Evolutionary conservation across 2,888 invertebrate species (phyloP).

Genomic region (Achlya flavicornis): DNA sequence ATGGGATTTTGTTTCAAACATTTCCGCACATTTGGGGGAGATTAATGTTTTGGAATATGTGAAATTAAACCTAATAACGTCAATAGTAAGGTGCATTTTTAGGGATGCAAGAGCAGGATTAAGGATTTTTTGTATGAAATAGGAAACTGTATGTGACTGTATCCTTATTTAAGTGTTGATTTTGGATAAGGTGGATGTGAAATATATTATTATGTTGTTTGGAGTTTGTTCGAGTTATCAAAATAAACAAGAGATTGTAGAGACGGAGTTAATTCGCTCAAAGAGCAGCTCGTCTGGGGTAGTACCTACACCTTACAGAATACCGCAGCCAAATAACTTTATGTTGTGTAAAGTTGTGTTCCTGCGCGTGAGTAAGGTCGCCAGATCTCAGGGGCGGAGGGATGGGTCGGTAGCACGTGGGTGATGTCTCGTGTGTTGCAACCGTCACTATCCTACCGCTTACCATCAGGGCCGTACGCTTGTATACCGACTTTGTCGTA

Average conservation of each 20-base stretch:
- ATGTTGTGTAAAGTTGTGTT: too few relatives aligned
- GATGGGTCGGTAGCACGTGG: too few relatives aligned
- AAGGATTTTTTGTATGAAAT: constrained; percentile 29
- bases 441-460: too few relatives aligned
- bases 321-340: too few relatives aligned
- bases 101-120: constrained; percentile 8
- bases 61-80: neutral
- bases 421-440: too few relatives aligned
- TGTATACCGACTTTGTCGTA: too few relatives aligned
- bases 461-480: too few relatives aligned
- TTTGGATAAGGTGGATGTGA: constrained; percentile 37
- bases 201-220: constrained; percentile 24
- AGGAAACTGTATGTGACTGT: constrained; percentile 24
- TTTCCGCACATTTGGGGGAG: constrained; percentile 3
- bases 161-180: constrained; percentile 34
- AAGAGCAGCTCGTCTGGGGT: too few relatives aligned
- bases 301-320: too few relatives aligned
- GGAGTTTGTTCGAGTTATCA: constrained; percentile 25
- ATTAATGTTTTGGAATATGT: neutral
- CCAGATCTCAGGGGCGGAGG: too few relatives aligned
- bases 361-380: too few relatives aligned
- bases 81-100: neutral
- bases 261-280: too few relatives aligned
- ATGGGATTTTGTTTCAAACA: constrained; percentile 14
- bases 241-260: neutral